Base-by-base conservation (phyloP, 1,140 invertebrate species). In the Pectinophora gossypiella region DNA sequence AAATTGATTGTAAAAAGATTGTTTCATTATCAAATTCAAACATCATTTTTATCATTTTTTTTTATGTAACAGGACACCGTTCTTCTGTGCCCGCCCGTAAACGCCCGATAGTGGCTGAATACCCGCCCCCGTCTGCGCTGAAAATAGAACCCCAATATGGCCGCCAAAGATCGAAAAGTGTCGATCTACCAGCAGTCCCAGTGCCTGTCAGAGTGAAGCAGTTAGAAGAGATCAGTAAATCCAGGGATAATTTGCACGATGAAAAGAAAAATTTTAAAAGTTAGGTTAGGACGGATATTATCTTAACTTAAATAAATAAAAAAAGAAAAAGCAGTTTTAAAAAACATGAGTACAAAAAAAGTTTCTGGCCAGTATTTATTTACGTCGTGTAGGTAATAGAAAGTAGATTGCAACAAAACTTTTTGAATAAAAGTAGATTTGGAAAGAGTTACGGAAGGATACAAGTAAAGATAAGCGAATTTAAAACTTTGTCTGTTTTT, bases 201-300 rank as follows among this genome's bases (percentile, higher is more conserved):
- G 86, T 88, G 4, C 86, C 86, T 0, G 73, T 80, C 4, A 72
- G 85, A 53, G 87, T 88, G 18, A 87, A 74, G 51, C 86, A 88
- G 57, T 64, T 87, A 3, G 73, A 86, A 50, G 63, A 73, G 23
- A 76, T 54, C 55, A 70, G 23, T 48, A 75, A 73, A 19, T n/a
- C n/a, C n/a, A n/a, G n/a, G n/a, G n/a, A n/a, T n/a, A n/a, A n/a
- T n/a, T n/a, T n/a, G n/a, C n/a, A n/a, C n/a, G n/a, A n/a, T n/a
- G n/a, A n/a, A n/a, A n/a, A n/a, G 64, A 78, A 36, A 16, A 40
- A 7, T 15, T 15, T 9, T 66, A 62, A 59, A 45, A 16, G 18
- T 23, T 19, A 16, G n/a, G 9, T 18, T 35, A 23, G 2, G 15
- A 3, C 5, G 13, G 10, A 27, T 38, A 38, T 38, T 38, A 38